Base-by-base conservation (phyloP, 2,797 vertebrate genomes). In the Neosilurus hyrtlii region DNA sequence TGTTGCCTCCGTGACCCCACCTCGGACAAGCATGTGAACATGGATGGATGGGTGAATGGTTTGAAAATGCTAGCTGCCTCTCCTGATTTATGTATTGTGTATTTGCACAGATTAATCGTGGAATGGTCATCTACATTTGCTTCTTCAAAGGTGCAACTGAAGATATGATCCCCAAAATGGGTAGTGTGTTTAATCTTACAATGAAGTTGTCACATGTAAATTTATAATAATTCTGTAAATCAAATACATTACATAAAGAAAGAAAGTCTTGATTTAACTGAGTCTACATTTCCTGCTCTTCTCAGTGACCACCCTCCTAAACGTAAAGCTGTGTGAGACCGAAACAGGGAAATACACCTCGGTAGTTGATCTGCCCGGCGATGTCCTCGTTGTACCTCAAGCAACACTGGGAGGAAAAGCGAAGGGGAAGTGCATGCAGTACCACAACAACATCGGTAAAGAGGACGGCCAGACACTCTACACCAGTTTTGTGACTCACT, bases 61-160 rank as follows among this genome's bases (percentile, higher is more conserved):
- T 43, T 43, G 4, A 14, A 75, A 59, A 37, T 12, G 6, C 3
- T 26, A 73, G 24, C 54, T 52, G 54, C 20, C 65, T 66, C 43
- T 66, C 37, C 11, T 61, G 11, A 35, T 66, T 15, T 14, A 59
- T 14, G 1, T 82, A 62, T 83, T 90, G 3, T 89, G 57, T 88
- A 87, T 90, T 87, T 84, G 88, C 7, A 0, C 90, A 99, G 97
- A 94, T 99, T 87, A 91, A 94, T 54, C 95, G 94, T 91, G 97
- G 96, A 54, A 94, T 97, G 91, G 94, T 98, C 88, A 94, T 98
- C 89, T 98, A 98, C 72, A 87, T 98, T 89, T 98, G 97, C 86
- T 99, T 99, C 94, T 97, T 97, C 87, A 98, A 96, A 94, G 96
- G 95, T 87, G 96, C 97, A 80, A 92, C 94, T 84, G 94, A 96